Base-by-base conservation (phyloP, 1,140 invertebrate species). In the Samia ricini region DNA sequence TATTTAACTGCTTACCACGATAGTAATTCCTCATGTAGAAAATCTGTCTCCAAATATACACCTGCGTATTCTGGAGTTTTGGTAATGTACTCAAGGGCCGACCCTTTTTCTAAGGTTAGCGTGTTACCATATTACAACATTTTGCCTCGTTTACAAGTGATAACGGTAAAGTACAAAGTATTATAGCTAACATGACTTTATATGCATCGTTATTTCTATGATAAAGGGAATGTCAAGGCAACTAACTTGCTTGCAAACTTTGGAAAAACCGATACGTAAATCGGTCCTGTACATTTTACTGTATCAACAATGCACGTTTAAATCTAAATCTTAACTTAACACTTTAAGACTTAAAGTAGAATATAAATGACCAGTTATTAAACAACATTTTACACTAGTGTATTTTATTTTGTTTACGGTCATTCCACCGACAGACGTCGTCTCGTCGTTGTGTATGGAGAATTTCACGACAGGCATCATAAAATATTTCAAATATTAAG, bases 371-470 rank as follows among this genome's bases (percentile, higher is more conserved):
- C 8, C n/a, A 22, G 19, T 58, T 36, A 12, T 36, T 18, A 5
- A 12, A 42, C 33, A 5, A 58, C 26, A 24, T 57, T 50, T 56
- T 48, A 61, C 4, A 56, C 36, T 12, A 19, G 24, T 51, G 8
- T 29, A 18, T 68, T n/a, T n/a, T 61, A 64, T 61, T 55, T 63
- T 69, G 59, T 70, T 69, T 64, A 69, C 56, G 51, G 57, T 29
- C 48, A 62, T 51, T 56, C 55, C 48, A n/a, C n/a, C 36, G 33
- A 15, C 50, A 59, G 62, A 60, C 48, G 19, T 52, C 20, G 50
- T 23, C 54, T 19, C 8, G 24, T 26, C 18, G 26, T 6, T 18
- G 24, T 56, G 54, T 56, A n/a, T 56, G 1, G 8, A 15, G 33
- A 26, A 26, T 56, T 56, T 56, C 0, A 7, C 19, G 24, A 7